These are phyloP conservation scores for Rhabdomys dilectus DNA, from an alignment of 2,113 vertebrate genomes.

Conservation along the genomic window DNA sequence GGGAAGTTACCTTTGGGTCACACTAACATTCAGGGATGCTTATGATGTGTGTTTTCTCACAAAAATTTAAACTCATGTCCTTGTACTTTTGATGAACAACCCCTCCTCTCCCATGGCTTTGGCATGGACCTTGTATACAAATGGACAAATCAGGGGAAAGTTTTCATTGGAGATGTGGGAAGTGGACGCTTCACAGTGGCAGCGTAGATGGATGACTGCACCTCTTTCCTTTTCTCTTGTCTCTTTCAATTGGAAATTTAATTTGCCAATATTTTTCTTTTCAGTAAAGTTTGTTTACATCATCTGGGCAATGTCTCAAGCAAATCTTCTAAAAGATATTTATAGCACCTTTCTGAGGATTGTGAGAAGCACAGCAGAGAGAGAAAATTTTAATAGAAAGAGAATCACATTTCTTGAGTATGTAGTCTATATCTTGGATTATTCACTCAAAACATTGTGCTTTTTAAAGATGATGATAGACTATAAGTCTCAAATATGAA, in stretches of 20 bases:
- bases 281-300: not conserved
- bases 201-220: not conserved
- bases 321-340: not conserved
- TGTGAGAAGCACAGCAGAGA: not conserved
- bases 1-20: not conserved
- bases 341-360: not conserved
- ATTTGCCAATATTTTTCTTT: not conserved
- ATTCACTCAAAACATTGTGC: not conserved
- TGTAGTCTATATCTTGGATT: not conserved
- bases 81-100: not conserved
- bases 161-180: rapidly evolving
- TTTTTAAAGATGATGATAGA: not conserved
- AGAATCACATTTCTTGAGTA: not conserved
- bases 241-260: not conserved
- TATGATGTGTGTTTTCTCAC: not conserved
- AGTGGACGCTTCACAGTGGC: rapidly evolving
- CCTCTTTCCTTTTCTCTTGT: not conserved
- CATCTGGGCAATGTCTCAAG: not conserved
- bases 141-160: not conserved
- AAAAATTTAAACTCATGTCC: not conserved
- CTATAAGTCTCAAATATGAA: not conserved
- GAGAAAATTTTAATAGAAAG: not conserved
- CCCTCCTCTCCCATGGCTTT: not conserved
- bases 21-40: not conserved
- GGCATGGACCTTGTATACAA: not conserved